Evolutionary conservation across 2,888 invertebrate genomes (phyloP), one percentile per base, ranked within the genome.

Genomic region (Coenonympha arcania): DNA sequence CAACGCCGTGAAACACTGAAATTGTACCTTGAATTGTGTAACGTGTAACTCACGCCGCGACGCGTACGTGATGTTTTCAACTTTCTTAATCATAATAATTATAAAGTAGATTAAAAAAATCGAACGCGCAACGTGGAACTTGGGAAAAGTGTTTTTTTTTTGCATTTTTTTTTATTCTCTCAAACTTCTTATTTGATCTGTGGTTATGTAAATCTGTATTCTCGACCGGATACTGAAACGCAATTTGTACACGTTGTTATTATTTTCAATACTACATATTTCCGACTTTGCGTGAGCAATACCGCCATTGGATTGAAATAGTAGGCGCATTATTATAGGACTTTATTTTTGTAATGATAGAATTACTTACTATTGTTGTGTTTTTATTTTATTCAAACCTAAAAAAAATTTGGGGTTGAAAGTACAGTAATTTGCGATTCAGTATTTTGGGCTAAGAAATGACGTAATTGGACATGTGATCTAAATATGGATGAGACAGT

Each of bases 1-100:
- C 68, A 63, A 41, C 50, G 46, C 56, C 57, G 57, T 57, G 57
- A 52, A 64, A 61, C 54, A 49, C n/a, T n/a, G n/a, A n/a, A n/a
- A n/a, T n/a, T 56, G 48, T 52, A 55, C 52, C 19, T 39, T 47
- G 53, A 15, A 53, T 59, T 60, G 56, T 44, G 55, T 54, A 57
- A 59, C 26, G 56, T 44, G 55, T 54, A 57, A 59, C 26, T n/a
- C n/a, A n/a, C 31, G 41, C 33, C 49, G 30, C 13, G 30, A 20
- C 45, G 49, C 39, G 49, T 55, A 55, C 55, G 52, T 55, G 55
- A 48, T 36, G 15, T 30, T 50, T 52, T 34, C 3, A 8, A 22
- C 30, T 39, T 45, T 36, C 33, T 26, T 50, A 50, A 52, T 54
- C 50, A 44, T 8, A 15, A 30, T 45, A 41, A 44, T 43, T 44